Conservation (phyloP, 1,140 invertebrate species). For the Lasioglossum baleicum region DNA sequence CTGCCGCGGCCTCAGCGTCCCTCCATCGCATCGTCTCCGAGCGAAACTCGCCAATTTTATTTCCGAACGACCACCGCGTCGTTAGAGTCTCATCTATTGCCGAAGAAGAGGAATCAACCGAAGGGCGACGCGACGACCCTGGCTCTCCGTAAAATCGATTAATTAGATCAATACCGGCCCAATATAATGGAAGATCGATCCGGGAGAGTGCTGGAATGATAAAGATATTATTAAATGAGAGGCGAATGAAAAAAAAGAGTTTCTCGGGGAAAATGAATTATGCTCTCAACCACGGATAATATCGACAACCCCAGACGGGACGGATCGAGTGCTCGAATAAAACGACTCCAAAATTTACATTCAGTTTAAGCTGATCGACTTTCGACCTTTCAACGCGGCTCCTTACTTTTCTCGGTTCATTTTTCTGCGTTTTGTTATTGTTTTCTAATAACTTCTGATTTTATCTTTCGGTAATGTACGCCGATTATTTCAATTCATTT, state of each 20-base stretch:
- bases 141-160: slow-evolving; percentile 28
- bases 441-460: too few species aligned
- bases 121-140: too few species aligned
- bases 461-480: too few species aligned
- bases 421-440: too few species aligned
- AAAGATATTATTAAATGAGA: slow-evolving; percentile 37
- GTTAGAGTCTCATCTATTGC: slow-evolving; percentile 50
- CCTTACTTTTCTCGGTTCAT: not conserved
- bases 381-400: not conserved
- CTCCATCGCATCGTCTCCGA: not conserved
- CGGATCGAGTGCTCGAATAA: not conserved
- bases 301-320: not conserved
- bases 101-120: too few species aligned
- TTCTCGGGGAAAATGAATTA: slow-evolving; percentile 11
- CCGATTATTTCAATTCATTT: too few species aligned
- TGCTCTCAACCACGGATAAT: slow-evolving; percentile 10
- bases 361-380: slow-evolving; percentile 24
- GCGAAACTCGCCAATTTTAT: slow-evolving; percentile 53
- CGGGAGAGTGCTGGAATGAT: not conserved
- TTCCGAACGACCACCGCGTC: slow-evolving; percentile 27
- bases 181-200: slow-evolving; percentile 4
- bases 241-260: slow-evolving; percentile 8
- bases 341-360: slow-evolving; percentile 21
- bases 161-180: slow-evolving; percentile 23
- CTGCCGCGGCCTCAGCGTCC: not conserved